Evolutionary conservation across 2,113 vertebrate species (phyloP), one percentile per base, ranked within the genome.

Genomic region (Zosterops hypoxanthus): DNA sequence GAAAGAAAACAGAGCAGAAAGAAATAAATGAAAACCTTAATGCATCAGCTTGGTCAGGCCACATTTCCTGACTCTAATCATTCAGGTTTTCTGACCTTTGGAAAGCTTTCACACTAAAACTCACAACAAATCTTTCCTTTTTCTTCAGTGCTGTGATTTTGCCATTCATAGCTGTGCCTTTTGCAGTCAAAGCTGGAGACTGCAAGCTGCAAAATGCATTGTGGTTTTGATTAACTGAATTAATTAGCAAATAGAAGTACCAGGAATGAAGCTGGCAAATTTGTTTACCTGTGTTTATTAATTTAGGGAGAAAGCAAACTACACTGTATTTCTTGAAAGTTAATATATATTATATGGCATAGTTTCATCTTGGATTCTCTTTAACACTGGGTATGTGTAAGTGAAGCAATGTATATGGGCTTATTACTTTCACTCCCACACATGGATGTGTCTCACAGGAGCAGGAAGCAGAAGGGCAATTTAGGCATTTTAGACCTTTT

Each of bases 251-350:
- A 79, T 39, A 73, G 20, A 70, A 90, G 92, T 70, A 81, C 31
- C 34, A 75, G 64, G 60, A 76, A 86, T 81, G 68, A 63, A 39
- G 42, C 33, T 81, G 71, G 76, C 29, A 88, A 92, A 83, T 39
- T 53, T 93, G 34, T 88, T 97, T 88, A 93, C 86, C 86, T 88
- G 59, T 70, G 60, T 81, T 90, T 90, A 57, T 82, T 56, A 88
- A 72, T 85, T 88, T 69, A 90, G 50, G 55, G 50, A 72, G 21
- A 68, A 88, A 60, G 60, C 36, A 86, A 95, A 86, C 63, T 83
- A 14, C 9, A 22, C 28, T 64, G 25, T 76, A 9, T 59, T 86
- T 90, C 57, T 77, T 50, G 24, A 79, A 80, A 85, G 16, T 49
- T 76, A 82, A 39, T 77, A n/a, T 76, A 59, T 86, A 39, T 39